Evolutionary conservation across 2,797 vertebrate genomes (phyloP).

Genomic region (Ctenopoma kingsleyae): DNA sequence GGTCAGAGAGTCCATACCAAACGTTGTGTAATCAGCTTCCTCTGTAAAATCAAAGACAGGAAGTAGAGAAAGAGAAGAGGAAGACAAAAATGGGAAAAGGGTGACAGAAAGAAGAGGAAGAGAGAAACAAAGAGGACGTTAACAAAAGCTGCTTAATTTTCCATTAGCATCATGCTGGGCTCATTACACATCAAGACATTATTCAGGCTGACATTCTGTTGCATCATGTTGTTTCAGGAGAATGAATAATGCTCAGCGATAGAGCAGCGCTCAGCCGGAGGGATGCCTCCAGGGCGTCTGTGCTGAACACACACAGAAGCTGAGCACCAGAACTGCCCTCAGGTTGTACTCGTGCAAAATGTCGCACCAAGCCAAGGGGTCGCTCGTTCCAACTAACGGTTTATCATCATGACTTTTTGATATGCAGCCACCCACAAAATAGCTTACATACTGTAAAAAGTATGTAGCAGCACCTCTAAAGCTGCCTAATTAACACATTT

Average conservation of each 20-base stretch:
- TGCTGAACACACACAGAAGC: constrained; percentile 33
- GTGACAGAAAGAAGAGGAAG: constrained; percentile 4
- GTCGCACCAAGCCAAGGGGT: background rate
- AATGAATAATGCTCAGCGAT: constrained; percentile 18
- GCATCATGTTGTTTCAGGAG: constrained; percentile 55
- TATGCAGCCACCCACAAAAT: constrained; percentile 14
- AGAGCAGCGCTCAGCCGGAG: constrained; percentile 44
- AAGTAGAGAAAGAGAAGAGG: constrained; percentile 35
- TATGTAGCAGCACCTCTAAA: too few species aligned
- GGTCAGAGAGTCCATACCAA: constrained; percentile 91
- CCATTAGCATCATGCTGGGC: constrained; percentile 3
- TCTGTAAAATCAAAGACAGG: constrained; percentile 81
- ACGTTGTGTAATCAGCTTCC: constrained; percentile 95
- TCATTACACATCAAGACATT: constrained; percentile 30
- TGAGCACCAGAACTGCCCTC: constrained; percentile 35
- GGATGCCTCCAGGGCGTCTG: constrained; percentile 43
- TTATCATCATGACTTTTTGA: constrained; percentile 19
- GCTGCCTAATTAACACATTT: too few species aligned
- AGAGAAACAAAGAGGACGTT: constrained; percentile 29
- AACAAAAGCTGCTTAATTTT: constrained; percentile 42
- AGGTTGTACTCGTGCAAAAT: constrained; percentile 29
- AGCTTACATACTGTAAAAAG: constrained; percentile 1
- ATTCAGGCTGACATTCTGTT: constrained; percentile 53
- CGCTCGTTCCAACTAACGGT: background rate
- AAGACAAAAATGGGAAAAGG: constrained; percentile 7